Evolutionary conservation across 2,797 vertebrate genomes (phyloP).

Genomic region (Jordanella pulchra): DNA sequence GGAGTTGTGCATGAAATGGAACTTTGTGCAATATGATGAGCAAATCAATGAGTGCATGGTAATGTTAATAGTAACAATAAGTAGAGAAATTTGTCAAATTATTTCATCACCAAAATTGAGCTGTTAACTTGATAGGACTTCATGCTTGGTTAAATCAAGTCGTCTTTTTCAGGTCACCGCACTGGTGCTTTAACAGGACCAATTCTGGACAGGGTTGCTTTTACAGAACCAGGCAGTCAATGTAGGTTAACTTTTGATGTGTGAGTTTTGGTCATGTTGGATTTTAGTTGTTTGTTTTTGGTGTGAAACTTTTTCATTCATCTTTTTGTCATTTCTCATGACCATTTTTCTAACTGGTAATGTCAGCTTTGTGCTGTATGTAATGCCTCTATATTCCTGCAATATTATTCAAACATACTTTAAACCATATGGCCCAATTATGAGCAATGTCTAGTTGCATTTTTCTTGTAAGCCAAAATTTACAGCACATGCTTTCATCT

Average conservation of each 20-base stretch:
- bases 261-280: slow-evolving; percentile 43
- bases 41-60: slow-evolving; percentile 62
- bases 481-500: slow-evolving; percentile 2
- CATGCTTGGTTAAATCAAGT: slow-evolving; percentile 54
- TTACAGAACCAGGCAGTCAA: slow-evolving; percentile 26
- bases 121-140: slow-evolving; percentile 57
- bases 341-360: background rate
- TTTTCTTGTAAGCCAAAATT: slow-evolving; percentile 4
- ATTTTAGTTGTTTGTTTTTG: slow-evolving; percentile 35
- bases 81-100: slow-evolving; percentile 67
- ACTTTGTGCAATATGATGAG: slow-evolving; percentile 67
- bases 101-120: slow-evolving; percentile 55
- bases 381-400: background rate
- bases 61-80: slow-evolving; percentile 69
- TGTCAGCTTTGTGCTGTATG: background rate
- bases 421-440: background rate
- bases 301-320: background rate
- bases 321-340: background rate
- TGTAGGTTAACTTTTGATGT: slow-evolving; percentile 60
- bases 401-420: background rate
- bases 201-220: slow-evolving; percentile 33
- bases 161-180: slow-evolving; percentile 60
- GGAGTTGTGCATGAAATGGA: slow-evolving; percentile 71
- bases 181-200: slow-evolving; percentile 31
- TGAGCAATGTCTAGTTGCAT: background rate